Conservation (phyloP, 2,113 vertebrate genomes). For the Pachycephala philippinensis region DNA sequence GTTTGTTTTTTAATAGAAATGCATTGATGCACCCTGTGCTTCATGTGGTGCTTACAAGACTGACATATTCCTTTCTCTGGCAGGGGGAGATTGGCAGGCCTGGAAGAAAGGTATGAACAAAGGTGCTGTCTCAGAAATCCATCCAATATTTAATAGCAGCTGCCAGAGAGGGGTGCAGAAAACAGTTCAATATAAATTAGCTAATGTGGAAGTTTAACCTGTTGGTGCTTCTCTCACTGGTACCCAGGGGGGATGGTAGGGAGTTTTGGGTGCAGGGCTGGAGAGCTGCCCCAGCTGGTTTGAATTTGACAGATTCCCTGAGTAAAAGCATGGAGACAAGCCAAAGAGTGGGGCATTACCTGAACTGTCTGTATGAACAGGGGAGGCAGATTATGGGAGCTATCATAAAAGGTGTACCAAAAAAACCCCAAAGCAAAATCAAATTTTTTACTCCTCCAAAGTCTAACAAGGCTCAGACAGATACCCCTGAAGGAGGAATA, state of each 20-base stretch:
- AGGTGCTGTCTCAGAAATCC: not conserved
- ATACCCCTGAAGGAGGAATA: not conserved
- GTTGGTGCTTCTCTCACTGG: not conserved
- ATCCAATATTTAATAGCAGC: not conserved
- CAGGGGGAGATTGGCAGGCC: constrained; percentile 98
- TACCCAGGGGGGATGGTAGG: not conserved
- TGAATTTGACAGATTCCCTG: not conserved
- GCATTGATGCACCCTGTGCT: not conserved
- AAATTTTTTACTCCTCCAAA: not conserved
- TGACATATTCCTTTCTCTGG: constrained; percentile 61
- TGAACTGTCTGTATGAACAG: not conserved
- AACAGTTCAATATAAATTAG: not conserved
- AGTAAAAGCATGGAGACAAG: not conserved
- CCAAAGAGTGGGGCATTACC: not conserved
- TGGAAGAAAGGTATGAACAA: constrained; percentile 90
- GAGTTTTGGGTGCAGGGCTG: not conserved
- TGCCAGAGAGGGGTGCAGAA: not conserved
- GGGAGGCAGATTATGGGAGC: not conserved
- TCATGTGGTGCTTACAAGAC: not conserved
- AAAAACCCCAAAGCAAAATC: not conserved
- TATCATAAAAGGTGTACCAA: not conserved
- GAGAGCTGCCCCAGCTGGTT: not conserved
- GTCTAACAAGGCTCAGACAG: not conserved
- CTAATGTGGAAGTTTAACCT: not conserved
- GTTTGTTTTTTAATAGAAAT: not conserved